Evolutionary conservation across 2,888 invertebrate species (phyloP), one percentile per base, ranked within the genome.

Genomic region (Mamestra brassicae): DNA sequence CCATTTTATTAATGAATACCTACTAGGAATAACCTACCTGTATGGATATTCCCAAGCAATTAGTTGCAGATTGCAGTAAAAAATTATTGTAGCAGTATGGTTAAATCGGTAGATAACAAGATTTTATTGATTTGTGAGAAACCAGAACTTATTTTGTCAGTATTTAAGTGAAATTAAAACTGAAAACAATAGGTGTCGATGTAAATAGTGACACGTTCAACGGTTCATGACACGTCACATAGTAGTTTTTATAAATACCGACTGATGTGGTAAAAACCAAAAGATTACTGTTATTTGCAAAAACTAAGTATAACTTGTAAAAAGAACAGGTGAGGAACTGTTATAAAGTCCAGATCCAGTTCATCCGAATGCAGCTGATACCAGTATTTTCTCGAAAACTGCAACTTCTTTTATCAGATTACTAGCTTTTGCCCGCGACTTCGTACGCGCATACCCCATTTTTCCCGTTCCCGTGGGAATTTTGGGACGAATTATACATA

Each of bases 21-120:
- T 66, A 38, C 64, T n/a, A 10, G 17, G 15, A 45, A n/a, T 69
- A n/a, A 55, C n/a, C 7, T 50, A 42, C 38, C 26, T 36, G 17
- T 34, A 62, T 13, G 55, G 42, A 70, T 50, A 80, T 80, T 74
- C 55, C 75, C 64, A 60, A 75, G 60, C 50, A 80, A 80, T 74
- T 78, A 55, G 17, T 34, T 26, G 66, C 36, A 62, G 54, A n/a
- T 54, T 50, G 54, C 17, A 36, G 34, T 74, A 66, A 66, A 66
- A 52, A 5, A 54, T 4, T 70, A 38, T 47, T 42, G 8, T 26
- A 38, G 45, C 52, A 78, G 6, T 26, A 78, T 36, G n/a, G 71
- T 71, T n/a, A 26, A 42, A 71, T 64, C 38, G 57, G 10, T 15
- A 4, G 13, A 47, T 47, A 5, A 38, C n/a, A 54, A 42, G n/a